phyloP scores from a whole-genome alignment of 2,113 vertebrate species.

The Crotalus viridis region DNA sequence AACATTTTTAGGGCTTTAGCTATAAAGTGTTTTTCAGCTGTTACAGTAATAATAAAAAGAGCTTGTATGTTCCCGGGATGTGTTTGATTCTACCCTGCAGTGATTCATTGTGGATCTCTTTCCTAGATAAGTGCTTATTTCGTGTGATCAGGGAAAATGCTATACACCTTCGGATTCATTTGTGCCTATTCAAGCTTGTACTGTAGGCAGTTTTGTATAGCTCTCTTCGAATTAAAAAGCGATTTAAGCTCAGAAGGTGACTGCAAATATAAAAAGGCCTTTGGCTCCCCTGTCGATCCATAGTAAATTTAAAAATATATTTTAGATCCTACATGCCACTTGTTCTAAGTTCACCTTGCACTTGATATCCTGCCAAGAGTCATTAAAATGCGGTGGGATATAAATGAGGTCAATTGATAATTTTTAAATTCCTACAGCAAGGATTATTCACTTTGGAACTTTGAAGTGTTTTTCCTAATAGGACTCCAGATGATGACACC shows the following conservation, averaged over 20 bases:
- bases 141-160: conserved; percentile 69
- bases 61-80: conserved; percentile 62
- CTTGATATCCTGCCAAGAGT: background rate
- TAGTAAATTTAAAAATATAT: conserved; percentile 23
- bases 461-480: conserved; percentile 29
- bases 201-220: conserved; percentile 66
- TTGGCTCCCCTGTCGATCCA: conserved; percentile 37
- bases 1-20: conserved; percentile 40
- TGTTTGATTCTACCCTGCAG: conserved; percentile 71
- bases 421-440: conserved; percentile 32
- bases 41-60: conserved; percentile 62
- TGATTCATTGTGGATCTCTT: conserved; percentile 70
- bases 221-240: conserved; percentile 59
- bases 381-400: background rate
- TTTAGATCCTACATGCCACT: conserved; percentile 37
- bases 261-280: conserved; percentile 40
- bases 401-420: background rate
- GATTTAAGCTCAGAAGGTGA: conserved; percentile 47
- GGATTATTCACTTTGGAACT: background rate
- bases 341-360: conserved; percentile 32
- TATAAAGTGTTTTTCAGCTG: conserved; percentile 52
- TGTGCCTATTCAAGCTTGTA: conserved; percentile 62
- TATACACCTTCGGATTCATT: conserved; percentile 70
- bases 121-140: conserved; percentile 69
- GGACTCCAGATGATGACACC: background rate